These are phyloP conservation scores for Entomyzon cyanotis DNA, from an alignment of 2,113 vertebrate genomes.

Conservation along the genomic window DNA sequence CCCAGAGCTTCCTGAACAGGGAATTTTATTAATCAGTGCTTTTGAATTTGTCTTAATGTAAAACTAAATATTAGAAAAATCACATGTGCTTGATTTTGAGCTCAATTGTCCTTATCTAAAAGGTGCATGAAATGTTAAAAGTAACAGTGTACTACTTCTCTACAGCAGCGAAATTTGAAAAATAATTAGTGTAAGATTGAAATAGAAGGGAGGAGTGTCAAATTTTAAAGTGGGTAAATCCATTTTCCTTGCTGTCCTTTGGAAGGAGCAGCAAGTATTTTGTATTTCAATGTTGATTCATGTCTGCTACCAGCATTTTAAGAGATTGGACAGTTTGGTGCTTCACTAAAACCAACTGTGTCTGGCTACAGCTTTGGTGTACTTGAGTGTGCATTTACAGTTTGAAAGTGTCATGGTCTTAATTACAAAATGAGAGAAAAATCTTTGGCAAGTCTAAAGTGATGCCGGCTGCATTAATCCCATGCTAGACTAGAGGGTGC, in stretches of 20 bases:
- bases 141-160: not conserved
- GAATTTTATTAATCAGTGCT: not conserved
- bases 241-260: not conserved
- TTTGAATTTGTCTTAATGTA: not conserved
- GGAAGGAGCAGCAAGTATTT: not conserved
- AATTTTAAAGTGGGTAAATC: not conserved
- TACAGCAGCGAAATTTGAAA: not conserved
- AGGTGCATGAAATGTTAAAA: not conserved
- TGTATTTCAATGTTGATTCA: not conserved
- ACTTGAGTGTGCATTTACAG: not conserved
- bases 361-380: not conserved
- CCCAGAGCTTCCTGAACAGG: not conserved
- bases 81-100: not conserved
- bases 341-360: not conserved
- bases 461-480: not conserved
- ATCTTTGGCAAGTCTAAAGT: not conserved
- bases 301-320: not conserved
- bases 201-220: not conserved
- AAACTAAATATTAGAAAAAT: not conserved
- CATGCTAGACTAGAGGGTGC: not conserved
- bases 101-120: not conserved
- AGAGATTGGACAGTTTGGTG: not conserved
- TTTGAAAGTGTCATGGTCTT: not conserved
- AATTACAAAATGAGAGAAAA: not conserved
- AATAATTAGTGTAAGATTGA: not conserved